Base-by-base conservation (phyloP, 2,888 invertebrate genomes). In the Carterocephalus palaemon region DNA sequence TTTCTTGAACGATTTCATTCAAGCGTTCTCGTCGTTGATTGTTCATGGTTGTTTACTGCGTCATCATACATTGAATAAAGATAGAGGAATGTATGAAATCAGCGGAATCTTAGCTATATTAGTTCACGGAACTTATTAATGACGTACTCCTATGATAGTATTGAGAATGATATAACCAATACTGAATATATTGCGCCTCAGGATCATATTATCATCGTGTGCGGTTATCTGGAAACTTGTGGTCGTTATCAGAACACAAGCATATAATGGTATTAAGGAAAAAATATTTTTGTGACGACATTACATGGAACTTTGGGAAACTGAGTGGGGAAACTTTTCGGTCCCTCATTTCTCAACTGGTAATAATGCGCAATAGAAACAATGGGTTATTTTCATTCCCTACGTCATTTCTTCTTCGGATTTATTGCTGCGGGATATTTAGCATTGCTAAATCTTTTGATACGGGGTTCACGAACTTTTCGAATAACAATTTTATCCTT, bases 211-310 rank as follows among this genome's bases (percentile, higher is more conserved):
- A 42, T 26, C 22, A 22, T 20, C n/a, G 26, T 12, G 7, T 34
- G 33, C 12, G 29, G 17, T 42, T 34, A 42, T 34, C 20, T 20
- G 34, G 20, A 42, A 36, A 29, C 28, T 31, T 46, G 31, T 23
- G 13, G 41, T 39, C 29, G 31, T 34, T 47, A 34, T 48, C 33
- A 17, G 9, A 7, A 22, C 37, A 39, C 15, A 43, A 39, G 28
- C 38, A 43, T 42, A 48, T 33, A 26, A 12, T 10, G 26, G 26
- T 12, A 12, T 12, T 9, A 6, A 31, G 31, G 31, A 16, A 31
- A 31, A 17, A 4, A 4, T 8, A 31, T 13, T 13, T 28, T 8
- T 39, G 9, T 8, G 20, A 20, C n/a, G n/a, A n/a, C n/a, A 40
- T 13, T 20, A 16, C 9, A n/a, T 17, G 13, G 13, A 29, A 24